Conservation (phyloP, 37 sponge, comb jelly and placozoan genomes). For the Crambe crambe region DNA sequence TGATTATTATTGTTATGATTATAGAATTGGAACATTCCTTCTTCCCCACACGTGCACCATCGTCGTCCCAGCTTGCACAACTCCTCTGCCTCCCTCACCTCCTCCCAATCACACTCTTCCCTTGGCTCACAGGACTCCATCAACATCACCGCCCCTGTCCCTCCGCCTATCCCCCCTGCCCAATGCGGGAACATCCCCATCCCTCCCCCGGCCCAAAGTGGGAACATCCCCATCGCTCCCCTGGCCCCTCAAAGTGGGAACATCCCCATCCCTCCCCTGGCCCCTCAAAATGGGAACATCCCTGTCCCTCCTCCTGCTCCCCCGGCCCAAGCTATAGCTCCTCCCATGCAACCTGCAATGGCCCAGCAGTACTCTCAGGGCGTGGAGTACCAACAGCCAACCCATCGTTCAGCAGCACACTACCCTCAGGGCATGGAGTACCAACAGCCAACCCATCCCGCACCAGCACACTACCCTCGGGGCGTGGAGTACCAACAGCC, state of each 20-base stretch:
- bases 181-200: neutral
- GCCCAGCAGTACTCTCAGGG: neutral
- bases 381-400: neutral
- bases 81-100: conserved; percentile 1
- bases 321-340: neutral
- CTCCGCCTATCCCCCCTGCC: conserved; percentile 24
- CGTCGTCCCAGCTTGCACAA: neutral
- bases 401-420: neutral
- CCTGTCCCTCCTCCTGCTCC: conserved; percentile 6
- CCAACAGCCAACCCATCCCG: neutral
- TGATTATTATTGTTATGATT: too few relatives aligned
- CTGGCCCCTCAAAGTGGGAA: neutral
- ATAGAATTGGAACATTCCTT: conserved; percentile 29
- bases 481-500: neutral
- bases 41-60: neutral
- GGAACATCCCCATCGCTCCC: too few relatives aligned
- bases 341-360: neutral
- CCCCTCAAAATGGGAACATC: neutral
- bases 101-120: conserved; percentile 39
- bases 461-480: neutral
- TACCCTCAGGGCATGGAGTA: neutral
- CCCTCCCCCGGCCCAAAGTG: conserved; percentile 15
- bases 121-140: conserved; percentile 19
- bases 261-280: neutral
- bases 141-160: conserved; percentile 21